Percentiles rank a stretch among this genome's conserved stretches.
phyloP scores from a whole-genome alignment of 2,113 vertebrate species.

The Myrmecobius fasciatus region DNA sequence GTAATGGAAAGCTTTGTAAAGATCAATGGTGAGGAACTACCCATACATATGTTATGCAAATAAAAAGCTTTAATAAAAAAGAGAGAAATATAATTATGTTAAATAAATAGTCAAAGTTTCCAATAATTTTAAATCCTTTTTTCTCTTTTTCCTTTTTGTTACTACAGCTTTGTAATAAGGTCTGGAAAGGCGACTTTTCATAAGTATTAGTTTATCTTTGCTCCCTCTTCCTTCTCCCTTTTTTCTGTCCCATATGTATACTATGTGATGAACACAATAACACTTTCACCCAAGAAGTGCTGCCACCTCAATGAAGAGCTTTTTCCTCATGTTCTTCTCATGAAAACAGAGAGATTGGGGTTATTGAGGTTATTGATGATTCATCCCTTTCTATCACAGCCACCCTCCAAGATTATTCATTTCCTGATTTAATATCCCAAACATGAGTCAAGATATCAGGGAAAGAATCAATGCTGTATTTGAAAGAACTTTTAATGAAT shows the following conservation, averaged over 20 bases:
- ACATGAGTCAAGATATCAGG: background rate
- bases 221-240: background rate
- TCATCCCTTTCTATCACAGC: background rate
- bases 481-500: background rate
- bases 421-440: background rate
- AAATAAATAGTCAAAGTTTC: background rate
- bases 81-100: background rate
- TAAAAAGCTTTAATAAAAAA: too few species aligned
- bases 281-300: background rate
- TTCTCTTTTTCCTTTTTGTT: background rate
- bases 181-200: background rate
- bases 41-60: too few species aligned
- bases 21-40: too few species aligned
- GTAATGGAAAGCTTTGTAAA: too few species aligned
- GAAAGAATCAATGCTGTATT: background rate
- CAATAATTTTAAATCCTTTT: background rate
- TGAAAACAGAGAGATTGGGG: background rate
- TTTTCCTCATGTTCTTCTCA: background rate
- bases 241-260: background rate
- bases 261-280: background rate
- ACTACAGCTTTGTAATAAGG: background rate
- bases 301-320: background rate
- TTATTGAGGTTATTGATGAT: background rate
- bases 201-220: background rate
- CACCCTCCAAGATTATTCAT: background rate